Evolutionary conservation across 1,140 invertebrate genomes (phyloP), one percentile per base, ranked within the genome.

Genomic region (Bombus waltoni): DNA sequence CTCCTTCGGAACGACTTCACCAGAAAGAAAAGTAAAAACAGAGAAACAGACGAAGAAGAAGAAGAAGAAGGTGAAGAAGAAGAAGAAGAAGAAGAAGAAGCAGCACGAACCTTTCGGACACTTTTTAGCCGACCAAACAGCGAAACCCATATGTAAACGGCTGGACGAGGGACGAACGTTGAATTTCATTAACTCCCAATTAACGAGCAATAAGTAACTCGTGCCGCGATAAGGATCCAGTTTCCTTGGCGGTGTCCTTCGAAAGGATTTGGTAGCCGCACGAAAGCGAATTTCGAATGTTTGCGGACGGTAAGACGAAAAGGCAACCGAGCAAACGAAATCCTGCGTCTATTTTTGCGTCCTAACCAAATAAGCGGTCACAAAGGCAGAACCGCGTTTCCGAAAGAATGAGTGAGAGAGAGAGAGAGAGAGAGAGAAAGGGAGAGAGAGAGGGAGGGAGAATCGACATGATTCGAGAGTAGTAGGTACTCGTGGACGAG

Each of bases 281-380:
- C 68, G 79, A 80, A 76, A 85, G 28, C 47, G 47, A 53, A 53
- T 53, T 53, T 76, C 81, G 75, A 84, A 40, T 90, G 85, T 93
- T 90, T 87, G 84, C 83, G 40, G 59, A 87, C 85, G 91, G 87
- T 87, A 91, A 92, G 88, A 90, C 81, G 68, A 65, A 88, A 83
- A 85, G 80, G 40, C 87, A 32, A 77, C 80, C 80, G 87, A 89
- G 88, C 81, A 93, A 94, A 94, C 92, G 93, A 93, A 94, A 94
- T 93, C 93, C 89, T 91, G 90, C 87, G 91, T 89, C 90, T 94
- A 93, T 93, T 93, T 93, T 89, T 87, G 86, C 84, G 85, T 94
- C 93, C 93, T 94, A 93, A 93, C 88, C 83, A 94, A 94, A 94
- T 92, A 80, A 94, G 86, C 89, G 85, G 65, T 85, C 75, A 80